Percentiles rank a stretch among this genome's conserved stretches.
Conservation (phyloP, 2,113 vertebrate genomes). For the Rhea americana region DNA sequence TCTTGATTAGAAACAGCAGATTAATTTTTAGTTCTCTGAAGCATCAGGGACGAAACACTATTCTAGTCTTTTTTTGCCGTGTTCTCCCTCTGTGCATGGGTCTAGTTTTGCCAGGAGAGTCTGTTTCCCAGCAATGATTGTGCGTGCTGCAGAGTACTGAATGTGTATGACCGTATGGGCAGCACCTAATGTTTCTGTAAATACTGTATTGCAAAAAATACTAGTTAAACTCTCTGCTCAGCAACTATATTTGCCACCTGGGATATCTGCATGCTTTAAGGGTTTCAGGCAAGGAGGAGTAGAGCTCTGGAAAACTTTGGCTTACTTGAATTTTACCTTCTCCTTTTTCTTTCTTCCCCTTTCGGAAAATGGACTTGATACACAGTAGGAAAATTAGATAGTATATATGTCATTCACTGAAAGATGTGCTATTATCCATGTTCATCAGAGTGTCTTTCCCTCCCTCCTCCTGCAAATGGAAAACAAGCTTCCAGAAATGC, state of each 20-base stretch:
- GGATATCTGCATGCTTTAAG: not conserved
- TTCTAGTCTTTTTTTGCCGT: not conserved
- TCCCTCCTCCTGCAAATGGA: not conserved
- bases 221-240: not conserved
- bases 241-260: not conserved
- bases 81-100: not conserved
- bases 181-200: not conserved
- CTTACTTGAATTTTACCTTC: not conserved
- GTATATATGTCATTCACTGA: not conserved
- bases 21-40: not conserved
- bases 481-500: not conserved
- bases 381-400: not conserved
- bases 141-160: rapidly evolving
- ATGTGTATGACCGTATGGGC: not conserved
- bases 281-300: not conserved
- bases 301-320: rapidly evolving
- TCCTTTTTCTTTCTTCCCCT: not conserved
- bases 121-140: not conserved
- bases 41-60: not conserved
- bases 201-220: not conserved
- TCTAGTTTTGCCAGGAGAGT: not conserved
- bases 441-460: not conserved
- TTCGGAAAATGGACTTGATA: not conserved
- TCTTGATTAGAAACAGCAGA: not conserved
- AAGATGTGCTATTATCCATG: not conserved